Base-by-base conservation (phyloP, 2,113 vertebrate genomes). In the Corydoras sp. region DNA sequence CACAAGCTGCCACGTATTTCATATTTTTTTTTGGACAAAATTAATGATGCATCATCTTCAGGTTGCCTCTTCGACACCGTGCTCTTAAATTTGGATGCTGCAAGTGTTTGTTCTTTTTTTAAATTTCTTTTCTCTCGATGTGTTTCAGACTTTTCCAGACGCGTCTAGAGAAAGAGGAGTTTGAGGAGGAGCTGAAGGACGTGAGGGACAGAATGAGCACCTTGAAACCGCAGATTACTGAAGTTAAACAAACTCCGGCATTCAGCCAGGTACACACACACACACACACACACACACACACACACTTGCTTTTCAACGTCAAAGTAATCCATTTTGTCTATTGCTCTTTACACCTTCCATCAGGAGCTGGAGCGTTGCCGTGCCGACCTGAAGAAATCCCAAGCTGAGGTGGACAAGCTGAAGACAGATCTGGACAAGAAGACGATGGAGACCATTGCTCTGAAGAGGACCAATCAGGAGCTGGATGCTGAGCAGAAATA, bases 91-190 rank as follows among this genome's bases (percentile, higher is more conserved):
- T n/a, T n/a, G n/a, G n/a, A n/a, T n/a, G n/a, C 8, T 0, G 10
- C 13, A 60, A 49, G 3, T 5, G 31, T 30, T 9, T 66, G n/a
- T n/a, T n/a, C 58, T 11, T 29, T 29, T 59, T 59, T 59, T 30
- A 63, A 49, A 9, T 77, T 18, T 67, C 53, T 77, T 43, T 83
- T 13, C 35, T 32, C 5, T 65, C 7, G 31, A 4, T 31, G 2
- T 53, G 1, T 30, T 10, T 62, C 81, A 98, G 96, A 78, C 85
- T 98, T 61, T 79, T 98, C 65, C 93, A 97, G 84, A 75, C 89
- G 54, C 92, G 92, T 64, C 83, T 94, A 86, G 96, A 98, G 80
- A 94, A 94, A 79, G 96, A 98, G n/a, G 96, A 98, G 73, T 86
- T 86, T 29, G 96, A 98, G 72, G 96, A 98, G 54, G 95, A 95